Evolutionary conservation across 2,888 invertebrate genomes (phyloP).

Genomic region (Anarsia innoxiella): DNA sequence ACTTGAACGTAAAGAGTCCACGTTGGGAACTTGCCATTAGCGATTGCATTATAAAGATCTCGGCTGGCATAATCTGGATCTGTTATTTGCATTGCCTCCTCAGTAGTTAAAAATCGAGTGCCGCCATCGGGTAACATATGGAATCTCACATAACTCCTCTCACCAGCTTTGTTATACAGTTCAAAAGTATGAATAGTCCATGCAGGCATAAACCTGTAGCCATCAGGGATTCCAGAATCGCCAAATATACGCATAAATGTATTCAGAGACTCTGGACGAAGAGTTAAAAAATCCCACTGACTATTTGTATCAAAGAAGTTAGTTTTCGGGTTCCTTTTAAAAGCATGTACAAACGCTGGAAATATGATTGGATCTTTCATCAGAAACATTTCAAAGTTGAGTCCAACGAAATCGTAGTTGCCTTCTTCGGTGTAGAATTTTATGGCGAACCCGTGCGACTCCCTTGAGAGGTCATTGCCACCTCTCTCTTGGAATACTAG

Average conservation of each 20-base stretch:
- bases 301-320: slow-evolving; percentile 89
- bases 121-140: slow-evolving; percentile 92
- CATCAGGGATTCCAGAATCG: slow-evolving; percentile 92
- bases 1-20: slow-evolving; percentile 88
- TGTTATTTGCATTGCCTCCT: slow-evolving; percentile 78
- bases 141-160: slow-evolving; percentile 87
- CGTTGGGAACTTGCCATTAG: slow-evolving; percentile 79
- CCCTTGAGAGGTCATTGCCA: slow-evolving; percentile 89
- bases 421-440: slow-evolving; percentile 94
- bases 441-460: slow-evolving; percentile 91
- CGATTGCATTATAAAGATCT: slow-evolving; percentile 91
- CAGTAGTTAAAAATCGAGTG: slow-evolving; percentile 81
- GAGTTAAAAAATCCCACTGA: slow-evolving; percentile 93
- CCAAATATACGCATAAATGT: slow-evolving; percentile 87
- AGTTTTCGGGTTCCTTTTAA: slow-evolving; percentile 92
- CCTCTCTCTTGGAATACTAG: slow-evolving; percentile 89
- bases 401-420: slow-evolving; percentile 92
- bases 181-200: slow-evolving; percentile 94
- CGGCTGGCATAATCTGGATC: slow-evolving; percentile 91
- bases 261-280: slow-evolving; percentile 89
- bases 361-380: slow-evolving; percentile 90
- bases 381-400: slow-evolving; percentile 92
- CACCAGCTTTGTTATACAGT: slow-evolving; percentile 81
- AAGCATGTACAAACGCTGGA: slow-evolving; percentile 93
- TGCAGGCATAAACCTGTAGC: slow-evolving; percentile 92